Evolutionary conservation across 2,113 vertebrate genomes (phyloP), one percentile per base, ranked within the genome.

Genomic region (Muscicapa adusta): DNA sequence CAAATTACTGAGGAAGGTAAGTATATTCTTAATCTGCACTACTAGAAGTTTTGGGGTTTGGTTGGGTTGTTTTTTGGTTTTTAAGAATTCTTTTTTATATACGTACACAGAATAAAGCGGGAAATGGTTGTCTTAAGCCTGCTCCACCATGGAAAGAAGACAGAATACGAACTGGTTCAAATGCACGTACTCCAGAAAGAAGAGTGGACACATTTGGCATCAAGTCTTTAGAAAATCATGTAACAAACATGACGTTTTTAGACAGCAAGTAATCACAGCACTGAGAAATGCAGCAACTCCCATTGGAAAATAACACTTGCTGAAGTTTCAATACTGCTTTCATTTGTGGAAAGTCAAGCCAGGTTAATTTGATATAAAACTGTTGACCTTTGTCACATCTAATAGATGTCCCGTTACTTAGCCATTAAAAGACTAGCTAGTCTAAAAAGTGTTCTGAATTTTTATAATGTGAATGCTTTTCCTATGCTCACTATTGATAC

Each of bases 1-100:
- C 97, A 99, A 98, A 92, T 97, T 99, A 91, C 90, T 98, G 93
- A 98, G 97, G 95, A 99, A 99, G 98, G 99, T 98, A 50, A 98
- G 94, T 68, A 43, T 5, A 53, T 85, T 34, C 22, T 66, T 62
- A 19, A 36, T 36, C 31, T 65, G 31, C 10, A 63, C 14, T 29
- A 10, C 33, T 43, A 26, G 22, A 63, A 18, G 14, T 29, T 23
- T 9, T 8, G 16, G 56, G 8, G 5, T 33, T 63, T 60, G 47
- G 5, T 31, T 60, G 58, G 5, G 5, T 68, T 15, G 14, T 8
- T 38, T 72, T 19, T 19, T 45, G 18, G 8, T 11, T 88, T 70
- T 60, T 67, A 92, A 73, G 18, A 75, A 29, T 14, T n/a, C 1
- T 65, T 62, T 51, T 12, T 23, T 53, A 3, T 26, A 45, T n/a